Conservation (phyloP, 2,113 vertebrate genomes). For the Perca fluviatilis region DNA sequence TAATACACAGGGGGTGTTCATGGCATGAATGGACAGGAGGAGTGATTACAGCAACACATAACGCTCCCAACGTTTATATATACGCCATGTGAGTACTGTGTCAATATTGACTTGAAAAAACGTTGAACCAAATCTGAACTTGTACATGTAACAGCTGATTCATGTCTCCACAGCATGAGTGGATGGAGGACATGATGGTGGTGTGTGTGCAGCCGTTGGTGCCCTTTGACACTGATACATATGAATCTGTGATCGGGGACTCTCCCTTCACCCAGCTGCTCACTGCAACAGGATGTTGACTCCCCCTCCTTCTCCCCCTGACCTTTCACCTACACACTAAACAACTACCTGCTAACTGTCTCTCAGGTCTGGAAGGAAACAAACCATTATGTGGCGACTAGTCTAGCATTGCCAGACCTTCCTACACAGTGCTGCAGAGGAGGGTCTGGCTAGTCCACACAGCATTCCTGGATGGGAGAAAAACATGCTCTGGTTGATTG, state of each 20-base stretch:
- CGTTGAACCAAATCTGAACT: too few species aligned
- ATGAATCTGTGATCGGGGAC: background rate
- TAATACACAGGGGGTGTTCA: too few species aligned
- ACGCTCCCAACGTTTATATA: background rate
- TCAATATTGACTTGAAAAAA: background rate
- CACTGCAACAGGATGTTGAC: background rate
- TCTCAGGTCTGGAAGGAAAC: background rate
- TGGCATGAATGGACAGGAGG: background rate
- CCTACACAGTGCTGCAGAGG: too few species aligned
- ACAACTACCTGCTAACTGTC: background rate
- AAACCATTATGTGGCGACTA: background rate
- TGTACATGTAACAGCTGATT: too few species aligned
- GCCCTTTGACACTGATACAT: background rate
- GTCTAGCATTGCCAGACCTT: too few species aligned
- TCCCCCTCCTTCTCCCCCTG: background rate
- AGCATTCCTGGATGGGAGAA: too few species aligned
- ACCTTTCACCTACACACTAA: constrained; percentile 25
- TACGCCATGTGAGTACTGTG: too few species aligned
- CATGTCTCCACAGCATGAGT: too few species aligned
- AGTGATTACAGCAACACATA: background rate
- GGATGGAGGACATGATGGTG: background rate
- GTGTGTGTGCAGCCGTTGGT: background rate
- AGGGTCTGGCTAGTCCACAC: too few species aligned
- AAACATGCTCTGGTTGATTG: too few species aligned
- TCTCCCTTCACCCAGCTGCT: background rate